These are phyloP conservation scores for Xiphorhynchus elegans DNA, from an alignment of 2,113 vertebrate genomes.

Conservation along the genomic window DNA sequence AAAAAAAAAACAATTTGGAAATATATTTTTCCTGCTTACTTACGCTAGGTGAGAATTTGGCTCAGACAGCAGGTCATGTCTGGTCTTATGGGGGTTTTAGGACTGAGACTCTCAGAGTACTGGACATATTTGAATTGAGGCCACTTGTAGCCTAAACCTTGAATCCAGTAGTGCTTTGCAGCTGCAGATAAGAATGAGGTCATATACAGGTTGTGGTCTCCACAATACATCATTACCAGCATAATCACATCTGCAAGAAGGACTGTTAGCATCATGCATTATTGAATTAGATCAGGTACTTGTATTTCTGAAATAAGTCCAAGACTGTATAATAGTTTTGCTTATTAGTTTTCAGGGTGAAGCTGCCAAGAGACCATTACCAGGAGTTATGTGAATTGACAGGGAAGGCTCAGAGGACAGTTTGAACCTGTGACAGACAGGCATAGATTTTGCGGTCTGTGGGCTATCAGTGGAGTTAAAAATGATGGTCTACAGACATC, in stretches of 20 bases:
- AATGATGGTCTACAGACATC: background rate
- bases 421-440: constrained; percentile 36
- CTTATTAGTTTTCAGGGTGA: constrained; percentile 43
- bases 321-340: constrained; percentile 40
- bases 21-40: background rate
- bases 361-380: constrained; percentile 54
- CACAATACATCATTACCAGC: constrained; percentile 41
- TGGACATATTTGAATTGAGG: constrained; percentile 33
- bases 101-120: background rate
- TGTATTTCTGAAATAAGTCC: constrained; percentile 55
- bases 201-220: constrained; percentile 32
- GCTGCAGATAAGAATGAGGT: constrained; percentile 66
- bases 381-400: constrained; percentile 57
- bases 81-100: background rate
- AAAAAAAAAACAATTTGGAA: background rate
- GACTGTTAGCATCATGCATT: constrained; percentile 41
- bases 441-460: constrained; percentile 17
- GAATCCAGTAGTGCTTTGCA: constrained; percentile 47
- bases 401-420: constrained; percentile 34
- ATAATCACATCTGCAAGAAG: constrained; percentile 58
- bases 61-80: constrained; percentile 20
- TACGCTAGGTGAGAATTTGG: constrained; percentile 40
- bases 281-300: constrained; percentile 68
- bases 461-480: background rate
- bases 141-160: constrained; percentile 4